A percentile compares a stretch with the other conserved stretches of the same genome.
phyloP scores from a whole-genome alignment of 2,113 vertebrate genomes.

The Tenrec ecaudatus region DNA sequence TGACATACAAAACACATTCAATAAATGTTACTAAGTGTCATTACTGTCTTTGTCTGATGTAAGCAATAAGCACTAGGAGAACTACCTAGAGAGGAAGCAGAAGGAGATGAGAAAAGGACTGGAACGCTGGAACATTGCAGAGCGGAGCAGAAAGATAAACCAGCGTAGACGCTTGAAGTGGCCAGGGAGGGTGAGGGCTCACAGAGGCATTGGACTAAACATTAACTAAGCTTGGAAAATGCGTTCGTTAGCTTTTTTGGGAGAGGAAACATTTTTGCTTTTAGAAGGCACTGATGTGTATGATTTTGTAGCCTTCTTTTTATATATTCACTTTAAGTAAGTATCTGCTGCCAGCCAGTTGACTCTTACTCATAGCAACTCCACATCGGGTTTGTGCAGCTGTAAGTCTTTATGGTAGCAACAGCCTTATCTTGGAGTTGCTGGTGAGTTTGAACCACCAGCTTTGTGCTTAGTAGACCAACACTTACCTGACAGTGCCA shows the following conservation, averaged over 20 bases:
- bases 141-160: slow-evolving; percentile 22
- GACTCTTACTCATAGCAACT: background rate
- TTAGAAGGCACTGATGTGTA: slow-evolving; percentile 14
- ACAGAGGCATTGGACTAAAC: too few species aligned
- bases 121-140: background rate
- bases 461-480: background rate
- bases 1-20: background rate
- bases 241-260: background rate
- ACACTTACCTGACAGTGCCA: background rate
- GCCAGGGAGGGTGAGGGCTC: background rate
- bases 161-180: background rate
- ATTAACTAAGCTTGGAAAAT: background rate
- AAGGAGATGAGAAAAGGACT: background rate
- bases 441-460: background rate
- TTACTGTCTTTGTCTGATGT: background rate
- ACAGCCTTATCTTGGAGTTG: background rate
- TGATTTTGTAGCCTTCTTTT: slow-evolving; percentile 51
- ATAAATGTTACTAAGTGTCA: slow-evolving; percentile 10
- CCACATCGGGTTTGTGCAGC: background rate
- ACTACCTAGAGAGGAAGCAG: background rate
- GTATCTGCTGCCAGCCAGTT: background rate
- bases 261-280: slow-evolving; percentile 32
- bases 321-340: slow-evolving; percentile 19
- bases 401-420: too few species aligned
- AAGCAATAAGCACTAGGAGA: slow-evolving; percentile 10